Percentiles rank a stretch among this genome's conserved stretches.
Evolutionary conservation across 2,797 vertebrate species (phyloP).

Genomic region (Periparus ater): DNA sequence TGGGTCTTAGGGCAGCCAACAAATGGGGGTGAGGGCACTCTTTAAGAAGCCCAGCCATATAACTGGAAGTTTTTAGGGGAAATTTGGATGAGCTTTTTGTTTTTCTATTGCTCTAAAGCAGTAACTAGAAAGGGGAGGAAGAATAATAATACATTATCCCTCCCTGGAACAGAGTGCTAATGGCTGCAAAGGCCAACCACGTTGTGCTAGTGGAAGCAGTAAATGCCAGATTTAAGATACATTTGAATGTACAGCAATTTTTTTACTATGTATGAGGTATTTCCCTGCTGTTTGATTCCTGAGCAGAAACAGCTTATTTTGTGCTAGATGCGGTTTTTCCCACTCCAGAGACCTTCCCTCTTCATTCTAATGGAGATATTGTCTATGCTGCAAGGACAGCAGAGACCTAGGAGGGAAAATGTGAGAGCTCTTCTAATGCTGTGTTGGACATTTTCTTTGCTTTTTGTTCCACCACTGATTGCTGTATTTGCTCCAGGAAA

Average conservation of each 20-base stretch:
- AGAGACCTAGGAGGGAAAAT: background rate
- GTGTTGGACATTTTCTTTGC: background rate
- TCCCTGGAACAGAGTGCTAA: background rate
- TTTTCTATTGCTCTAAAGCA: background rate
- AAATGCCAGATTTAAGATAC: background rate
- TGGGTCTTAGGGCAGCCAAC: background rate
- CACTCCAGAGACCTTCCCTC: background rate
- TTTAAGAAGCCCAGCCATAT: background rate
- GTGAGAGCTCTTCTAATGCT: background rate
- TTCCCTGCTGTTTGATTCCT: background rate
- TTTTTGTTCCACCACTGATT: background rate
- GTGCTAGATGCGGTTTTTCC: background rate
- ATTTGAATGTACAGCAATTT: background rate
- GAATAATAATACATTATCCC: background rate
- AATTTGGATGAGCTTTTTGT: background rate
- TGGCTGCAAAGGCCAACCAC: background rate
- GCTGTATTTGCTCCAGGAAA: background rate
- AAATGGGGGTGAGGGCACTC: fast-evolving
- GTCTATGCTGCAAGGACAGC: background rate
- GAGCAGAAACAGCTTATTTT: background rate
- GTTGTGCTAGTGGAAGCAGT: background rate
- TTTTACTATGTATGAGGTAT: background rate
- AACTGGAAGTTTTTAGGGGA: background rate
- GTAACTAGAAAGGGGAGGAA: background rate
- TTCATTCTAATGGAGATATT: background rate